Percentiles rank a stretch among this genome's conserved stretches.
Evolutionary conservation across 2,113 vertebrate genomes (phyloP).

Genomic region (Microcebus griseorufus): DNA sequence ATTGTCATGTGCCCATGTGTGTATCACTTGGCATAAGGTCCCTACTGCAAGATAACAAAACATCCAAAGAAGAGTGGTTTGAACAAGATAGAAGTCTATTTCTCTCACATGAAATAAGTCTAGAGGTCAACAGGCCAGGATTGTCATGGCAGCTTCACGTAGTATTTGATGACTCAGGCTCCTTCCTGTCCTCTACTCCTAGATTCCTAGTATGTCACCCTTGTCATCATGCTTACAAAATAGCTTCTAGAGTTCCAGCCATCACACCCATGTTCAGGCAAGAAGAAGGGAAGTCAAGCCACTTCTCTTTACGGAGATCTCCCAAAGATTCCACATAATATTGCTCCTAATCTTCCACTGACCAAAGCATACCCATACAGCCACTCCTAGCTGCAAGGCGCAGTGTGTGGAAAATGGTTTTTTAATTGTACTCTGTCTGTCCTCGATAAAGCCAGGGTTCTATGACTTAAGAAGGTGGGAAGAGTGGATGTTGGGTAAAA

Average conservation of each 20-base stretch:
- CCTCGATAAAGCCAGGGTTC: background rate
- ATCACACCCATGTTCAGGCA: background rate
- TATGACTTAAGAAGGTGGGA: background rate
- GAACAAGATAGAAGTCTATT: background rate
- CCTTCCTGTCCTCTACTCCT: background rate
- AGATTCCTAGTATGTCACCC: background rate
- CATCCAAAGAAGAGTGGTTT: background rate
- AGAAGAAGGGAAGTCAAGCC: background rate
- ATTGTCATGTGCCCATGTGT: background rate
- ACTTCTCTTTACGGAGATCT: background rate
- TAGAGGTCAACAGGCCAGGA: background rate
- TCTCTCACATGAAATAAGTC: background rate
- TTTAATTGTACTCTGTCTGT: background rate
- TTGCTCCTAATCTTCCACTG: background rate
- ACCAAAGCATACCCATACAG: background rate
- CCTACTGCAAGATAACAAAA: background rate
- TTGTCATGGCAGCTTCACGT: too few relatives aligned
- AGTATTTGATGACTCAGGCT: too few relatives aligned
- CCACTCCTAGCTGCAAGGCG: background rate
- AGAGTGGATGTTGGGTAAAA: background rate
- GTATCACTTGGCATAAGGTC: background rate
- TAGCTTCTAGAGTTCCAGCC: background rate
- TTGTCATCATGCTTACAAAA: background rate
- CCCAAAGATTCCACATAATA: background rate
- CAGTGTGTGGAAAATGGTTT: background rate